Conservation (phyloP, 1,140 invertebrate species). For the Drosophila biarmipes region DNA sequence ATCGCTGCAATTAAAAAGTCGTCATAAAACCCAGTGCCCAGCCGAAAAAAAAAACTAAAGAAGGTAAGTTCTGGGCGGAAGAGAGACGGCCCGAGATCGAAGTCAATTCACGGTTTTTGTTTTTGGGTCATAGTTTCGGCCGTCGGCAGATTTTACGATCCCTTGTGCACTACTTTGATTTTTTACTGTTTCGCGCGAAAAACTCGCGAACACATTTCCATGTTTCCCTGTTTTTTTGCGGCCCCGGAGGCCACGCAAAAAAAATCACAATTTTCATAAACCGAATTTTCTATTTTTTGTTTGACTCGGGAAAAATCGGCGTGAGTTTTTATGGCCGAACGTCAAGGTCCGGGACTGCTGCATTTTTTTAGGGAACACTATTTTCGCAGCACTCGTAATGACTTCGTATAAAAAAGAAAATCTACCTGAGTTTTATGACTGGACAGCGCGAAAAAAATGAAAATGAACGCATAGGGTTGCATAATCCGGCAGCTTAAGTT, state of each 20-base stretch:
- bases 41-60: conserved; percentile 24
- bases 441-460: conserved; percentile 48
- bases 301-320: conserved; percentile 42
- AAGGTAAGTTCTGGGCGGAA: conserved; percentile 65
- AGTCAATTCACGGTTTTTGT: conserved; percentile 75
- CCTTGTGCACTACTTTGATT: conserved; percentile 78
- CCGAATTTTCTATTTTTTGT: conserved; percentile 27
- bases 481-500: conserved; percentile 81
- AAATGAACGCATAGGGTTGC: conserved; percentile 76
- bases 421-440: conserved; percentile 67
- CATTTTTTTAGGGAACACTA: conserved; percentile 67
- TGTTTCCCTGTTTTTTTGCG: conserved; percentile 46
- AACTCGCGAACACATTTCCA: conserved; percentile 35
- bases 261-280: conserved; percentile 50
- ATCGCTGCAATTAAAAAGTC: conserved; percentile 69
- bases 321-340: conserved; percentile 62
- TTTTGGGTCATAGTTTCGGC: conserved; percentile 37
- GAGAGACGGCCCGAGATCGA: conserved; percentile 30
- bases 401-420: conserved; percentile 67
- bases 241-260: conserved; percentile 13
- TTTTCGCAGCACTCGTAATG: conserved; percentile 52
- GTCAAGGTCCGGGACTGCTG: conserved; percentile 68
- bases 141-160: conserved; percentile 74
- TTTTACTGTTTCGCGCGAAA: conserved; percentile 77
- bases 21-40: conserved; percentile 46